These are phyloP conservation scores for Polydrusus pterygomalis DNA, from an alignment of 2,888 invertebrate genomes.

Conservation along the genomic window DNA sequence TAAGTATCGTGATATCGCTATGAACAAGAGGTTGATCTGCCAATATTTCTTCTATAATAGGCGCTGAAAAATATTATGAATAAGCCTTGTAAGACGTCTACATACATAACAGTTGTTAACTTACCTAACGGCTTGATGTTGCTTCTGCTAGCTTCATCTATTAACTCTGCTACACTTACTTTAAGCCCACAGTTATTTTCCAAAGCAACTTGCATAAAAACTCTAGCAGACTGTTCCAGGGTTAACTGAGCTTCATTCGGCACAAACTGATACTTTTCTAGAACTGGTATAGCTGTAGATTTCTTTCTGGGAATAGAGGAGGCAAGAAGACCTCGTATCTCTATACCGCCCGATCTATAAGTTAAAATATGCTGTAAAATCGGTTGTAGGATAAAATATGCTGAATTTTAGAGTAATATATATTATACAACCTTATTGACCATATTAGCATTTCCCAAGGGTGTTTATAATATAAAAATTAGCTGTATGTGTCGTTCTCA, in stretches of 20 bases:
- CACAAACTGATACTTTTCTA: constrained; percentile 85
- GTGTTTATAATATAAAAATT: too few species aligned
- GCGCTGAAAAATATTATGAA: constrained; percentile 69
- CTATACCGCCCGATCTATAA: constrained; percentile 82
- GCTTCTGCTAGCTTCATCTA: constrained; percentile 63
- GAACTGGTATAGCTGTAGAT: constrained; percentile 82
- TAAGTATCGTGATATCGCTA: constrained; percentile 77
- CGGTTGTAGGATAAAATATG: too few species aligned
- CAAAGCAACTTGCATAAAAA: constrained; percentile 80
- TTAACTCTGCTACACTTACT: constrained; percentile 68
- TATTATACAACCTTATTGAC: too few species aligned
- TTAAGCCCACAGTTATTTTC: constrained; percentile 79
- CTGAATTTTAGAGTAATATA: too few species aligned
- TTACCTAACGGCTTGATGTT: constrained; percentile 65
- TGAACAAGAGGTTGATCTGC: constrained; percentile 82
- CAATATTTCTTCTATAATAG: constrained; percentile 76
- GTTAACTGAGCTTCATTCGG: constrained; percentile 73
- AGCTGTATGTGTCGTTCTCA: constrained; percentile 38
- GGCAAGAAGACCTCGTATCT: constrained; percentile 85
- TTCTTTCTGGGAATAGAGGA: constrained; percentile 82
- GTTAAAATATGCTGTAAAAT: background rate
- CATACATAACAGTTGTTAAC: background rate
- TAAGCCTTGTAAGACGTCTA: background rate
- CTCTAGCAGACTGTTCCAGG: constrained; percentile 72
- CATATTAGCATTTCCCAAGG: too few species aligned